phyloP scores from a whole-genome alignment of 2,888 invertebrate species.

The Drosophila colorata region DNA sequence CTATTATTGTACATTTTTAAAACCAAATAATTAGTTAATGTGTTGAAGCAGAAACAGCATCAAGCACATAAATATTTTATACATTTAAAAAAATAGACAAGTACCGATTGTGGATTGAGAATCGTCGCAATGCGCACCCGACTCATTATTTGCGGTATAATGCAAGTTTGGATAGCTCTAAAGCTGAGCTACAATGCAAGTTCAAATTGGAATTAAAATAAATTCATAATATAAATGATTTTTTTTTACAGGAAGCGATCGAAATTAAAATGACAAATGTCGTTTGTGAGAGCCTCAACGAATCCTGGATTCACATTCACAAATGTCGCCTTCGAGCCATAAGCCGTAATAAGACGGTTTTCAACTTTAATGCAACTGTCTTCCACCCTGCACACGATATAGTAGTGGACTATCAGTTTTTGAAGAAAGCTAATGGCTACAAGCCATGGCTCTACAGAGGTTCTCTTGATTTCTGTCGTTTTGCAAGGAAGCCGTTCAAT shows the following conservation, averaged over 20 bases:
- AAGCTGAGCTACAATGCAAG: conserved; percentile 1
- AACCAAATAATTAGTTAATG: no score
- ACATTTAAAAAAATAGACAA: no score
- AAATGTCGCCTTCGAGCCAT: conserved; percentile 35
- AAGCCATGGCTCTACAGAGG: conserved; percentile 23
- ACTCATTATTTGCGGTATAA: no score
- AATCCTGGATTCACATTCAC: conserved; percentile 43
- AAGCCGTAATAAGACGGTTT: background rate
- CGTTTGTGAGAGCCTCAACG: conserved; percentile 37
- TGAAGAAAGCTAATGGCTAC: conserved; percentile 43
- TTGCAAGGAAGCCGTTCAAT: conserved; percentile 8
- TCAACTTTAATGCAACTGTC: conserved; percentile 8
- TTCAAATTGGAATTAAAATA: background rate
- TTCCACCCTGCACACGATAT: conserved; percentile 23
- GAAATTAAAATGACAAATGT: conserved; percentile 48
- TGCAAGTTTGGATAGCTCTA: no score
- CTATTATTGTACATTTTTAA: no score
- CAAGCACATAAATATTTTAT: no score
- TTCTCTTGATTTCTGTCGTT: conserved; percentile 22
- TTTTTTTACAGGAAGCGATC: conserved; percentile 24
- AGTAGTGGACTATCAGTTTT: no score
- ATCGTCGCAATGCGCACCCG: no score
- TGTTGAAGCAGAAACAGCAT: no score
- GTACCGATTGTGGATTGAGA: no score
- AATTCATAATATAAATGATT: no score